These are phyloP conservation scores for Orycteropus afer DNA, from an alignment of 2,113 vertebrate species.

Conservation along the genomic window DNA sequence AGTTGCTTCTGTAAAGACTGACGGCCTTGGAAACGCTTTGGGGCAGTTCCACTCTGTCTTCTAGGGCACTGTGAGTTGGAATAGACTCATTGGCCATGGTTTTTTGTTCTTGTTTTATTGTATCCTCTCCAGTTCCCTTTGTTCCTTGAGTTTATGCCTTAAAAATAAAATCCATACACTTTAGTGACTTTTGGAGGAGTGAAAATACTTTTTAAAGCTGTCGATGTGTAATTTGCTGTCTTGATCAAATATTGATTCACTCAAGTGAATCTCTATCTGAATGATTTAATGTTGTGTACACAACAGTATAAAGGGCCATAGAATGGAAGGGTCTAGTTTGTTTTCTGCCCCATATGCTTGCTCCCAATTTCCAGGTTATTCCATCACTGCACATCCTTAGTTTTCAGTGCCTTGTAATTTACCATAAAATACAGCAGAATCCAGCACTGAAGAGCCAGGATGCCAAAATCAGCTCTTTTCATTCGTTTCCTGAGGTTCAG, in stretches of 20 bases:
- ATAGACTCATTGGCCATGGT: background rate
- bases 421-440: conserved; percentile 14
- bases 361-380: background rate
- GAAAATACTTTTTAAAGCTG: background rate
- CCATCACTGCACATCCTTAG: background rate
- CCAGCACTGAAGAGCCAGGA: background rate
- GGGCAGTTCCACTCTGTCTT: too few relatives aligned
- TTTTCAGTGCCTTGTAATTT: background rate
- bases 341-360: background rate
- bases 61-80: too few relatives aligned
- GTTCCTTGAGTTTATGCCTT: background rate
- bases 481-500: background rate
- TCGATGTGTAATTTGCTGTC: background rate
- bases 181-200: too few relatives aligned
- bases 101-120: accelerated
- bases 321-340: background rate
- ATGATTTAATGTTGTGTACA: background rate
- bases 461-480: background rate
- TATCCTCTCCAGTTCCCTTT: background rate
- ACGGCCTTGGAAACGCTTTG: background rate
- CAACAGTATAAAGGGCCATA: background rate
- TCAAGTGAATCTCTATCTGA: background rate
- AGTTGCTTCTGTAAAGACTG: too few relatives aligned
- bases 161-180: background rate
- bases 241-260: background rate